Conservation (phyloP, 2,797 vertebrate species). For the Rhinatrema bivittatum region DNA sequence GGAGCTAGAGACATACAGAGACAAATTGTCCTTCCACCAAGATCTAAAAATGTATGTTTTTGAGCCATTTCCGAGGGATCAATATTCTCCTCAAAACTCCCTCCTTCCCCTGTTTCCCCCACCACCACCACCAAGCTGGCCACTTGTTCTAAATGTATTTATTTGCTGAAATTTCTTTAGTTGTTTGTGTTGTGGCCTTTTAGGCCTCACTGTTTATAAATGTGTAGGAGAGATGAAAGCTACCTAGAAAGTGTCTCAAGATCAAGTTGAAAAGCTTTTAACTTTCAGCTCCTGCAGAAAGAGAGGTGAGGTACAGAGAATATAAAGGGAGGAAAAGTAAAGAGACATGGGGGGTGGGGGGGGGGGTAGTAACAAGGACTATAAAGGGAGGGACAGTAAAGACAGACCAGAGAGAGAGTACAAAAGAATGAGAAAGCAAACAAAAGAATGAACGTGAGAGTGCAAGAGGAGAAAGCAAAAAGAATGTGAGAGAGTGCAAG, state of each 20-base stretch:
- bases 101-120: not conserved
- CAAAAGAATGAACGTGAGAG: no score
- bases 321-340: constrained; percentile 19
- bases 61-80: no score
- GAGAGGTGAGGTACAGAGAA: constrained; percentile 22
- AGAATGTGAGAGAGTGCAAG: no score
- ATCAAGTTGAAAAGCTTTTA: constrained; percentile 60
- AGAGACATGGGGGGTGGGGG: not conserved
- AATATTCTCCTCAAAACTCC: no score
- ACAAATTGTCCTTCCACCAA: no score
- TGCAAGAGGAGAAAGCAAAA: no score
- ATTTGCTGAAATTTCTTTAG: constrained; percentile 35
- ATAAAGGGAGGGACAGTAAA: not conserved
- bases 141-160: not conserved
- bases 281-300: constrained; percentile 53
- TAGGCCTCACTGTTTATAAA: constrained; percentile 53
- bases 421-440: no score
- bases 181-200: constrained; percentile 46
- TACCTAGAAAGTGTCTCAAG: constrained; percentile 45
- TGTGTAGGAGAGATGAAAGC: constrained; percentile 58
- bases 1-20: no score
- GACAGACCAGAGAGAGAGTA: not conserved
- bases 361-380: not conserved
- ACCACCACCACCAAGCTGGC: not conserved
- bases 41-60: no score